Conservation (phyloP, 1,140 invertebrate genomes). For the Ruditapes philippinarum region DNA sequence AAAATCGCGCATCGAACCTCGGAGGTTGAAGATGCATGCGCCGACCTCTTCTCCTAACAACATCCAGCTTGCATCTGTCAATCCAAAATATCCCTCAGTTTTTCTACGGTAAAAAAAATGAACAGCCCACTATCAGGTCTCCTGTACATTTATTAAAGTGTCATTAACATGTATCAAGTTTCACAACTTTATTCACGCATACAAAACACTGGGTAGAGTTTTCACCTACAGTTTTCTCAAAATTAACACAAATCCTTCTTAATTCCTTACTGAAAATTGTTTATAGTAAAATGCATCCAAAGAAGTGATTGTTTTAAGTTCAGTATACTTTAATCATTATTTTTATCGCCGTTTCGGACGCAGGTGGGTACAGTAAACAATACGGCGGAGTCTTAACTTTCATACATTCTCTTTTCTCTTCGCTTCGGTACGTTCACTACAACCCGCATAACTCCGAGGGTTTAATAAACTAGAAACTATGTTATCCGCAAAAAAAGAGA, state of each 20-base stretch:
- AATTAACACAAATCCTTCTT: background rate
- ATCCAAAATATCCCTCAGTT: background rate
- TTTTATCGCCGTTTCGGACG: background rate
- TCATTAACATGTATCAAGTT: conserved; percentile 23
- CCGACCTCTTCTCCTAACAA: background rate
- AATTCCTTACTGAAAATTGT: background rate
- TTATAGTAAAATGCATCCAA: conserved; percentile 2
- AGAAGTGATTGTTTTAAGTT: background rate
- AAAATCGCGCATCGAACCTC: too few relatives aligned
- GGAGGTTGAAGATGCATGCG: too few relatives aligned
- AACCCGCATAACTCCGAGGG: background rate
- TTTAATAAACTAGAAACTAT: background rate
- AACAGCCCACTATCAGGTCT: background rate
- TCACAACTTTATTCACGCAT: conserved; percentile 21
- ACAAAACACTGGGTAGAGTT: conserved; percentile 11
- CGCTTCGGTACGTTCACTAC: background rate
- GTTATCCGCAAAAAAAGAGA: background rate
- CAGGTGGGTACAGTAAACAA: conserved; percentile 24
- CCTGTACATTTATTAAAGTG: conserved; percentile 37
- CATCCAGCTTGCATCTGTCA: background rate
- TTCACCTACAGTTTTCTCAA: background rate
- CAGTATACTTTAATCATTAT: background rate
- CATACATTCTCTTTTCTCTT: conserved; percentile 8
- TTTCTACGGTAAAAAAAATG: background rate
- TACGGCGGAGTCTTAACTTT: background rate